Base-by-base conservation (phyloP, 2,113 vertebrate genomes). In the Coreoperca whiteheadi region DNA sequence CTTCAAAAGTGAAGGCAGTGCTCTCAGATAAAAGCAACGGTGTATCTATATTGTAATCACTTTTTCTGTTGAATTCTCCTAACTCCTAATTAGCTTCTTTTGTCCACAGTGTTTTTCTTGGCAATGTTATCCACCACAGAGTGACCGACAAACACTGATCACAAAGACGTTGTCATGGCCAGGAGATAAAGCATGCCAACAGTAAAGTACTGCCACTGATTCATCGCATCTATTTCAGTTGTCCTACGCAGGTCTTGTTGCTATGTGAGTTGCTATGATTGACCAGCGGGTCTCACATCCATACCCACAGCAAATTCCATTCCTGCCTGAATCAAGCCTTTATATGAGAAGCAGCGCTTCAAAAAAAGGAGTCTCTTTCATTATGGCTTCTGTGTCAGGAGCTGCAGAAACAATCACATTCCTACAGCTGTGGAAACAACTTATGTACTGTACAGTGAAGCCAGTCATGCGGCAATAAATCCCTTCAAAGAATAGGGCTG, bases 211-310 rank as follows among this genome's bases (percentile, higher is more conserved):
- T 34, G 76, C 84, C 39, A 72, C 87, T 86, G 86, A 91, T 87
- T 91, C 85, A 88, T 86, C 79, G 81, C 39, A 70, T 91, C 79
- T 88, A 71, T 81, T 90, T 87, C 85, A 83, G 79, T 74, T 87
- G 83, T 84, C 87, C 86, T 85, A 82, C 79, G 81, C 87, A 86
- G 85, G 90, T 79, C 88, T 80, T 84, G 92, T 92, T 93, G 92
- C 92, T 91, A 92, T 91, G 92, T 63, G 73, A 81, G 91, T 89
- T 90, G 91, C 88, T 88, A 89, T 83, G 89, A 93, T 87, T 92
- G 89, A 92, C 88, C 87, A 86, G 51, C 34, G 18, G 83, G 84
- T 81, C 66, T 87, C 64, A 78, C 79, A 81, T 72, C 77, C 60
- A 2, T 56, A 64, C 21, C 4, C 30, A 30, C 50, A 41, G 65